A percentile compares a stretch with the other conserved stretches of the same genome.
Evolutionary conservation across 2,797 vertebrate genomes (phyloP).

Genomic region (Amblyraja radiata): DNA sequence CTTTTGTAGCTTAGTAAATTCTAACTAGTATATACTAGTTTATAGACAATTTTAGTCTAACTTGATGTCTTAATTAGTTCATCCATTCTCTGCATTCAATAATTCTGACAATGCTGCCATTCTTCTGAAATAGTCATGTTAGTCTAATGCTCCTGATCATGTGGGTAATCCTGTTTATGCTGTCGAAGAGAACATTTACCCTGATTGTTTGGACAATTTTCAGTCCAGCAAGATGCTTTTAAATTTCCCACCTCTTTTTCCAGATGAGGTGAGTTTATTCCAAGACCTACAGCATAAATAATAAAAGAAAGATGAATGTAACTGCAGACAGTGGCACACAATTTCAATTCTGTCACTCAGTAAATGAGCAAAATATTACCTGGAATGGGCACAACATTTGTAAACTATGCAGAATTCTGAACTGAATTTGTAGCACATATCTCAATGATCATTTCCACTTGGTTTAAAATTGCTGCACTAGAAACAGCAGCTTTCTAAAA

Average conservation of each 20-base stretch:
- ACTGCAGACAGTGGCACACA: neutral
- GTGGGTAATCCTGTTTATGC: neutral
- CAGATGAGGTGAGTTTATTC: neutral
- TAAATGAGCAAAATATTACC: neutral
- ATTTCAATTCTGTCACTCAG: neutral
- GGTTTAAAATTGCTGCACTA: neutral
- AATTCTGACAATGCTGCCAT: neutral
- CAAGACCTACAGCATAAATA: neutral
- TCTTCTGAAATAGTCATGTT: neutral
- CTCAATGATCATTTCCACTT: neutral
- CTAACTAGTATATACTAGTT: neutral
- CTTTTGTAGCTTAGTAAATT: neutral
- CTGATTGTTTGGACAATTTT: neutral
- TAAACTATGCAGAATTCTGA: neutral
- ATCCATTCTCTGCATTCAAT: neutral
- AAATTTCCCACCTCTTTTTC: neutral
- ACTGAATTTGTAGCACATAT: neutral
- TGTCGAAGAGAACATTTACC: too few species aligned
- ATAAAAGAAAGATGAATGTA: neutral
- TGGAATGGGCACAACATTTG: neutral
- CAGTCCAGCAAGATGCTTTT: neutral
- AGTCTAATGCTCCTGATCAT: neutral
- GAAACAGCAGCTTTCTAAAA: neutral
- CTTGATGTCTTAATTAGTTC: neutral
- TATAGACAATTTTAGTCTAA: neutral